These are phyloP conservation scores for Parambassis ranga DNA, from an alignment of 2,797 vertebrate species.

Conservation along the genomic window DNA sequence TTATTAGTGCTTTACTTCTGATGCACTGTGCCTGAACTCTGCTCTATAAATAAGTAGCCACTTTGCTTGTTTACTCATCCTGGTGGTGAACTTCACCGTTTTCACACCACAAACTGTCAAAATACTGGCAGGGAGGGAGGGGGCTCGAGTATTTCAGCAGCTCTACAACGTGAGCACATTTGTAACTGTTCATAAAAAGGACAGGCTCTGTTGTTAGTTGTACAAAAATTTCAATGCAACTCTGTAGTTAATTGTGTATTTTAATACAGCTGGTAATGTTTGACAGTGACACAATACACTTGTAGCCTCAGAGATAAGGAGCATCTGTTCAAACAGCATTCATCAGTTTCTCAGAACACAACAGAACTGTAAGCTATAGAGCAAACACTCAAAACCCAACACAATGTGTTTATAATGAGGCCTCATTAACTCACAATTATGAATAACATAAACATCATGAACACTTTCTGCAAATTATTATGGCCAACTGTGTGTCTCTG, in stretches of 20 bases:
- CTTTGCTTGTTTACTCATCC: constrained; percentile 9
- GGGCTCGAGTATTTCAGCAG: neutral
- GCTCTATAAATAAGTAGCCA: too few species aligned
- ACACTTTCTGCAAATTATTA: neutral
- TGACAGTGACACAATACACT: neutral
- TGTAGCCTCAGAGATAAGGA: neutral
- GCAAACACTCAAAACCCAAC: neutral
- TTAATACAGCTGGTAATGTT: neutral
- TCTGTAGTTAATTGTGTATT: neutral
- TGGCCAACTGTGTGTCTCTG: neutral
- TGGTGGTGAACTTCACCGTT: constrained; percentile 6
- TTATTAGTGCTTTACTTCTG: too few species aligned
- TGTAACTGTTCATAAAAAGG: neutral
- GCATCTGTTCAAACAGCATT: constrained; percentile 38
- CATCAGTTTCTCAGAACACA: constrained; percentile 22
- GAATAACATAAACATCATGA: constrained; percentile 6
- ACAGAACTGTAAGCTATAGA: neutral
- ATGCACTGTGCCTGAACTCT: too few species aligned
- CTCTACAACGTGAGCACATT: neutral
- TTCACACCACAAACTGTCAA: constrained; percentile 14
- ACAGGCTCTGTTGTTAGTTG: neutral
- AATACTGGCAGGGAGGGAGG: neutral
- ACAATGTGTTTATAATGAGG: constrained; percentile 32
- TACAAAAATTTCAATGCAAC: neutral
- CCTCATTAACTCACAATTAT: constrained; percentile 42